Evolutionary conservation across 2,113 vertebrate genomes (phyloP), one percentile per base, ranked within the genome.

Genomic region (Elaphurus davidianus): DNA sequence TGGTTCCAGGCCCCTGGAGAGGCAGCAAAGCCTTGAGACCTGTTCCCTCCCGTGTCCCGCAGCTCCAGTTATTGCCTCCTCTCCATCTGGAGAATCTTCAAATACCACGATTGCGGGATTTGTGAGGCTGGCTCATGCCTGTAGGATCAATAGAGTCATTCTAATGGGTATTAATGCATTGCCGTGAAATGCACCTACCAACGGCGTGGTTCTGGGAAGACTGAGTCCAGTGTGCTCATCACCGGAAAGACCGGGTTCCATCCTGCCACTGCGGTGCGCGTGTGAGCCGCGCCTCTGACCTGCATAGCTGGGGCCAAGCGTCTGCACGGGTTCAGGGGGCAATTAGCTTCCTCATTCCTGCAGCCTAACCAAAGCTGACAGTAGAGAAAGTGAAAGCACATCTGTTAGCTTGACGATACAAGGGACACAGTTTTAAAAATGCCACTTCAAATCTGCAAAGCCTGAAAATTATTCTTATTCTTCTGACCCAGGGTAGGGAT

Each of bases 261-360:
- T 5, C 27, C 7, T 2, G 10, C n/a, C 52, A 16, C 17, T 0
- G 0, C 17, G 5, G 15, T 11, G 3, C 4, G 2, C 0, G 1
- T 43, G 14, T 55, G 19, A 62, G 15, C 5, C 10, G 2, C 1
- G 3, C 47, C 27, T 57, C 33, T 4, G 27, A 81, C 33, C 7
- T 52, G n/a, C 33, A 62, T 1, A 50, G 9, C 23, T 0, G 0
- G 55, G 25, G 8, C 57, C 6, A 1, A 74, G 23, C 17, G 12
- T 36, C 59, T 7, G 14, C 5, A 17, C 0, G 30, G 6, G 16
- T 47, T 74, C 5, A 13, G 23, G 50, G 54, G 54, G 13, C 43
- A 19, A 15, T 14, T 45, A 1, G 5, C 17, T 15, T 90, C 76
- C 52, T 88, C 74, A 54, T 78, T 88, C 78, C 54, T 91, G 59